Conservation (phyloP, 2,113 vertebrate genomes). For the Dasyurus viverrinus region DNA sequence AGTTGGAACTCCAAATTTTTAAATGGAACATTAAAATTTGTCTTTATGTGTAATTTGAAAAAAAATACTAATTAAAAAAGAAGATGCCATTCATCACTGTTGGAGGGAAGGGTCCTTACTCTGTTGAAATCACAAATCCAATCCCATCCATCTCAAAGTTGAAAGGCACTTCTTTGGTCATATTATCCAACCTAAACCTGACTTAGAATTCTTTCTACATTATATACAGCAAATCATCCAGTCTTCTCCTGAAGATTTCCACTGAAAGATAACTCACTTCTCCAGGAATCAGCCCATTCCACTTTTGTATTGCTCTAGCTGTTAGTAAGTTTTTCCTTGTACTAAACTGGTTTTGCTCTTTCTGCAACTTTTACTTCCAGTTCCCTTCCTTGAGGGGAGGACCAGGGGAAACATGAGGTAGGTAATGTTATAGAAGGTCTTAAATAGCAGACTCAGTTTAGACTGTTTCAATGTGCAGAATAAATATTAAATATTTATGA, state of each 20-base stretch:
- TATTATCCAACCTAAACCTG: not conserved
- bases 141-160: not conserved
- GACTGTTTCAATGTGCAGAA: not conserved
- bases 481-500: not conserved
- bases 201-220: not conserved
- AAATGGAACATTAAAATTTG: not conserved
- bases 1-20: not conserved
- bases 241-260: not conserved
- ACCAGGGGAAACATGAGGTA: not conserved
- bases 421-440: not conserved
- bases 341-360: not conserved
- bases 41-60: not conserved
- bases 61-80: too few relatives aligned
- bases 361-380: not conserved
- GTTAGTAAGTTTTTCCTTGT: not conserved
- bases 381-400: not conserved
- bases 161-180: not conserved
- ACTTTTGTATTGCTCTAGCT: not conserved
- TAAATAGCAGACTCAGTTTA: not conserved
- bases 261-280: not conserved
- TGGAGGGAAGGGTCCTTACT: not conserved
- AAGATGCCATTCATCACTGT: not conserved
- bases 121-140: not conserved
- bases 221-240: not conserved
- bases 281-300: not conserved